Evolutionary conservation across 1,140 invertebrate genomes (phyloP).

Genomic region (Nymphalis io): DNA sequence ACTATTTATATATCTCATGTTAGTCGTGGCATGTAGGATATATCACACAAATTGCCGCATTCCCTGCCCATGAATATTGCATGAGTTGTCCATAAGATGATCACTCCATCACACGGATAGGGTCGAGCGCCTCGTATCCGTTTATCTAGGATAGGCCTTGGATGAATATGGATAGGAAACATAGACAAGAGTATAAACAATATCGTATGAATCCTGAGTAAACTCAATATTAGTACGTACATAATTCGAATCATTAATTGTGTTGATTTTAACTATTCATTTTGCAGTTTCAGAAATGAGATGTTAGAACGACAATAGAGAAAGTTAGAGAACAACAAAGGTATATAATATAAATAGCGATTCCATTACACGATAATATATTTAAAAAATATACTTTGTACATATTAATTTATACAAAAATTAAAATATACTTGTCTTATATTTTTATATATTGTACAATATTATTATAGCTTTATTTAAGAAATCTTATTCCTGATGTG

Average conservation of each 20-base stretch:
- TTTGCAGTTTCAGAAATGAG: no score
- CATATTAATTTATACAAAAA: no score
- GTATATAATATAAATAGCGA: no score
- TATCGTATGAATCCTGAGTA: slow-evolving; percentile 13
- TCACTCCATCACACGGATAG: slow-evolving; percentile 58
- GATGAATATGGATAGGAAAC: slow-evolving; percentile 35
- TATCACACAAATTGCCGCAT: slow-evolving; percentile 66
- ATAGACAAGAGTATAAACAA: slow-evolving; percentile 10
- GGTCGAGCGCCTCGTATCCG: slow-evolving; percentile 49
- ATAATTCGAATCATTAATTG: slow-evolving; percentile 5
- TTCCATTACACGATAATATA: no score
- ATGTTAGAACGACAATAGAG: no score
- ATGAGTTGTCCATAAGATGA: slow-evolving; percentile 57
- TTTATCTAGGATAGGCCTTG: slow-evolving; percentile 51
- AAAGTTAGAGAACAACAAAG: no score
- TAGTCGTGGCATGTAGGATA: slow-evolving; percentile 6
- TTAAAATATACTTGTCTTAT: no score
- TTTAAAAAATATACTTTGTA: no score
- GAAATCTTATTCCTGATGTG: no score
- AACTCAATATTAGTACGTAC: slow-evolving; percentile 11
- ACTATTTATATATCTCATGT: background rate
- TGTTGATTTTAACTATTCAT: no score
- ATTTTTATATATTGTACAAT: no score
- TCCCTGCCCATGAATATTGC: slow-evolving; percentile 65
- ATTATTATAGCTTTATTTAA: no score